A percentile compares a stretch with the other conserved stretches of the same genome.
Conservation (phyloP, 2,113 vertebrate species). For the Collichthys lucidus region DNA sequence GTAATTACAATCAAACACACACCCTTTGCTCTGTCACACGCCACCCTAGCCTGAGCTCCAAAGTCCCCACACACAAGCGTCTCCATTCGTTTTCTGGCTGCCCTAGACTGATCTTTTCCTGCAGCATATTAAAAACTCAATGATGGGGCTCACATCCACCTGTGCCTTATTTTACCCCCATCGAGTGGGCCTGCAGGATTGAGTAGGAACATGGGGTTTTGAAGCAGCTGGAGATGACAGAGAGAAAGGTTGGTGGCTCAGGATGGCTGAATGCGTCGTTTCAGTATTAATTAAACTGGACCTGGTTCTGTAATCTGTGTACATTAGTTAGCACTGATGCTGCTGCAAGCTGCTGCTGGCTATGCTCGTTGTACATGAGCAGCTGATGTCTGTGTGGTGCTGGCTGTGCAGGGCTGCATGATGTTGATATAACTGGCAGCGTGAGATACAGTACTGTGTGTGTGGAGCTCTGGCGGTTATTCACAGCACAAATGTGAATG, state of each 20-base stretch:
- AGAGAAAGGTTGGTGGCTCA: conserved; percentile 40
- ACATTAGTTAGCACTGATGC: conserved; percentile 60
- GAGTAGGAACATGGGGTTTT: conserved; percentile 22
- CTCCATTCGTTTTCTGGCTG: conserved; percentile 52
- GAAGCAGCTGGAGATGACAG: conserved; percentile 45
- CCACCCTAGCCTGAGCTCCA: conserved; percentile 18
- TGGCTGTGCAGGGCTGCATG: conserved; percentile 35
- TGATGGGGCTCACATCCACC: conserved; percentile 51
- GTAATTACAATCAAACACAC: conserved; percentile 76
- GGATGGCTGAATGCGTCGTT: conserved; percentile 43
- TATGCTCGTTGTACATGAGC: conserved; percentile 35
- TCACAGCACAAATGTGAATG: conserved; percentile 50
- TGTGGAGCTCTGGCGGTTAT: conserved; percentile 38
- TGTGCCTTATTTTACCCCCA: conserved; percentile 42
- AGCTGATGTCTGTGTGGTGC: conserved; percentile 66
- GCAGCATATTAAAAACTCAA: conserved; percentile 58
- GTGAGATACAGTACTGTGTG: conserved; percentile 29
- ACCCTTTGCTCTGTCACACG: conserved; percentile 57
- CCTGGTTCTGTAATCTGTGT: conserved; percentile 64
- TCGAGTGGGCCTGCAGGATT: conserved; percentile 34
- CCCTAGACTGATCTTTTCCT: conserved; percentile 53
- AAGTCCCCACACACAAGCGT: conserved; percentile 35
- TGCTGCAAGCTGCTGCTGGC: conserved; percentile 72
- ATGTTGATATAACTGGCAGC: conserved; percentile 53
- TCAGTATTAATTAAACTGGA: conserved; percentile 74